These are phyloP conservation scores for Terebella lapidaria DNA, from an alignment of 2,888 invertebrate species.

Conservation along the genomic window DNA sequence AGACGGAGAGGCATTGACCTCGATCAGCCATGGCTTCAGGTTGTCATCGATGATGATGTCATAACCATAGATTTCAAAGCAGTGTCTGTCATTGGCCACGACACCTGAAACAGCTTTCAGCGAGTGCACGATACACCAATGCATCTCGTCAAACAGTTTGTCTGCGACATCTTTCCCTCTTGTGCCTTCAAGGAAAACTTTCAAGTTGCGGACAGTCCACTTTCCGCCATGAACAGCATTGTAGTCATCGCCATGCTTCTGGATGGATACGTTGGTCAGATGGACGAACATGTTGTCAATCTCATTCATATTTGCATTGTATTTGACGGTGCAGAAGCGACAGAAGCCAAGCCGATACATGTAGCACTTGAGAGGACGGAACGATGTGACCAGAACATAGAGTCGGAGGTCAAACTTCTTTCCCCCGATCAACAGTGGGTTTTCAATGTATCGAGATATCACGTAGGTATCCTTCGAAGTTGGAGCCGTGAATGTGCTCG, in stretches of 20 bases:
- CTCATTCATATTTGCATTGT: conserved; percentile 56
- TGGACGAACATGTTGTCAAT: conserved; percentile 70
- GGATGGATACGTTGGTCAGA: conserved; percentile 94
- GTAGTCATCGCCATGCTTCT: conserved; percentile 93
- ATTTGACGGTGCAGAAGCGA: conserved; percentile 92
- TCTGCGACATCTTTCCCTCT: conserved; percentile 78
- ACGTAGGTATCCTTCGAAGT: conserved; percentile 65
- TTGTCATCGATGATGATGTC: conserved; percentile 93
- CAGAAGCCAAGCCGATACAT: conserved; percentile 79
- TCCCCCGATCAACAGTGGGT: conserved; percentile 88
- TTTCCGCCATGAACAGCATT: conserved; percentile 92
- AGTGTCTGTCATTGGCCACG: conserved; percentile 87
- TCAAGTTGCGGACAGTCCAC: conserved; percentile 84
- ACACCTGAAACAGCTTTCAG: conserved; percentile 83
- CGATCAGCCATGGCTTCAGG: conserved; percentile 88
- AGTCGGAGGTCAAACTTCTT: conserved; percentile 92
- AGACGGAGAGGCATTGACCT: conserved; percentile 93
- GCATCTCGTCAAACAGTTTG: conserved; percentile 75
- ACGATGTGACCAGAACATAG: conserved; percentile 88
- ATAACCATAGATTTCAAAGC: conserved; percentile 92
- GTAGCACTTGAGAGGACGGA: conserved; percentile 87
- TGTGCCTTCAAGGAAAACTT: conserved; percentile 84
- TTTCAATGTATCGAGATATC: conserved; percentile 93
- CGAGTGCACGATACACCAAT: conserved; percentile 78
- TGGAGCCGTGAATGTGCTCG: conserved; percentile 47